Evolutionary conservation across 1,140 invertebrate species (phyloP), one percentile per base, ranked within the genome.

Genomic region (Hyles vespertilio): DNA sequence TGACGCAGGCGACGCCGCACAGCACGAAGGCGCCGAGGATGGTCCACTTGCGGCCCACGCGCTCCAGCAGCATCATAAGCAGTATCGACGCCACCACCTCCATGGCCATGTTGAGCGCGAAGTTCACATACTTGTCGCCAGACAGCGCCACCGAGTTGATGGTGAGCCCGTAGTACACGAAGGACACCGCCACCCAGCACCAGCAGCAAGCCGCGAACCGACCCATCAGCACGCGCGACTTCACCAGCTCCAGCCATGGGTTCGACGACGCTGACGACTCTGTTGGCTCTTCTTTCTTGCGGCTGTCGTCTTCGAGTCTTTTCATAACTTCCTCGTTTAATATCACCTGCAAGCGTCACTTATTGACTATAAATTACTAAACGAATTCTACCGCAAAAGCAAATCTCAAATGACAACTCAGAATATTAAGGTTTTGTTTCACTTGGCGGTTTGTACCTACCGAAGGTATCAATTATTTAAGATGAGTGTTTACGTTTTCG

Each of bases 101-200:
- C 45, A 94, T 91, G 6, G 92, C 72, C 52, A 92, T 91, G 47
- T 93, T 92, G n/a, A 93, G 89, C 3, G 94, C 92, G 70, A 95
- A 95, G 79, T 94, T 94, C 10, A 91, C 78, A 80, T 95, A 67
- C 69, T 91, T 92, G 71, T 95, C 91, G 3, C 94, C 94, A 9
- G 92, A 92, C 32, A 97, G 87, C 43, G 94, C 90, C 6, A 94
- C 94, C 0, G 95, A 93, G 77, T 95, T 96, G 47, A 96, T 91
- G 6, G 94, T 95, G 5, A 97, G 81, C 0, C 95, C 96, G 77
- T 96, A 96, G 81, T 95, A 97, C 3, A 96, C 92, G 69, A 96
- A 93, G 1, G 93, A 90, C 64, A 92, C 91, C 2, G 93, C 91
- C 2, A 93, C 82, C 94, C 93, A 95, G 81, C 91, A 95, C 79